phyloP scores from a whole-genome alignment of 2,113 vertebrate species.

The Pogonocichla stellata region DNA sequence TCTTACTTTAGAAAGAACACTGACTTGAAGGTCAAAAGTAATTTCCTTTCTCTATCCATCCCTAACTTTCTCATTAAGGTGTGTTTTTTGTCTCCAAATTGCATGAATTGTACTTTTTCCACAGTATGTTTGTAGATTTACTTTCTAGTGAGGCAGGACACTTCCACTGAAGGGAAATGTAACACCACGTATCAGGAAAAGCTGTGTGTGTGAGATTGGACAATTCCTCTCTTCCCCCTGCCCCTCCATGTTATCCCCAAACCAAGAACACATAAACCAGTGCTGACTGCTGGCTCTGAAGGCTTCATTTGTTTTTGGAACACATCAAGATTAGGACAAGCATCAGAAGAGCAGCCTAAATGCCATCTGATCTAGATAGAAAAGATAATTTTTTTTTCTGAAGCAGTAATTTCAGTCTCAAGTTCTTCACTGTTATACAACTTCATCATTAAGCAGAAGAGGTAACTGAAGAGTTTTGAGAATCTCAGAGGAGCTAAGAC shows the following conservation, averaged over 20 bases:
- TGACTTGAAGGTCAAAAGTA: neutral
- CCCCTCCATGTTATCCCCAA: neutral
- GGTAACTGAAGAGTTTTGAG: neutral
- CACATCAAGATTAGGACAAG: neutral
- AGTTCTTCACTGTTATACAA: neutral
- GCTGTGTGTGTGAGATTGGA: too few relatives aligned
- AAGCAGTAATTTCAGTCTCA: neutral
- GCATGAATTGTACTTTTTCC: neutral
- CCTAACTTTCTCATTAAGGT: neutral
- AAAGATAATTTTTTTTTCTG: neutral
- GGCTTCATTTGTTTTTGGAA: neutral
- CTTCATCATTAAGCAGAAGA: neutral
- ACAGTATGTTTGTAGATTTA: neutral
- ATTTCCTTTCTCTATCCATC: rapidly evolving
- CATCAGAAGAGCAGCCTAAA: neutral
- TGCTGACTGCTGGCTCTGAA: neutral
- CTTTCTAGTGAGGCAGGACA: neutral
- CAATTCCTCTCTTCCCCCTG: neutral
- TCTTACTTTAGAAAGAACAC: neutral
- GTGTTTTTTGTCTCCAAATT: neutral
- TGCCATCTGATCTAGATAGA: neutral
- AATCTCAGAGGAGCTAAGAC: neutral
- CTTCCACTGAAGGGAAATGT: neutral
- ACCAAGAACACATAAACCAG: neutral
- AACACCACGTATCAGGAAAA: neutral